Evolutionary conservation across 2,888 invertebrate genomes (phyloP).

Genomic region (Loripinus fragilis): DNA sequence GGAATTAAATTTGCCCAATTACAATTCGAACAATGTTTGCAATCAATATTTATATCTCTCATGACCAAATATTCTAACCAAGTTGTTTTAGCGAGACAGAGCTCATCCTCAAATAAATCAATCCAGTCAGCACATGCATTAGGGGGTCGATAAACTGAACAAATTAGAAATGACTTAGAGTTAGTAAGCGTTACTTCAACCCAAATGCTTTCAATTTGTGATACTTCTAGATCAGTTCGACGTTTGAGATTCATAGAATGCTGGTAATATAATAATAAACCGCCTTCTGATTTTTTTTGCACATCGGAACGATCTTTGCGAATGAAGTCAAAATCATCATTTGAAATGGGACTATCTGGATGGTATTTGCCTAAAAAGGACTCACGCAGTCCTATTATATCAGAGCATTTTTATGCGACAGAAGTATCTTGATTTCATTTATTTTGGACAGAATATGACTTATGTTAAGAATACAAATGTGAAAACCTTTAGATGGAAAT

Average conservation of each 20-base stretch:
- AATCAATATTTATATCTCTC: no score
- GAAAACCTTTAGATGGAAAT: neutral
- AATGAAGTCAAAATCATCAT: neutral
- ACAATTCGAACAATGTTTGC: no score
- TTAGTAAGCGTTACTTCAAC: neutral
- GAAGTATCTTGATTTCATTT: neutral
- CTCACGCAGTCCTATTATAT: neutral
- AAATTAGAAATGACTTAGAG: conserved; percentile 15
- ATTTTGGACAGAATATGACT: conserved; percentile 1
- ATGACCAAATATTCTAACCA: no score
- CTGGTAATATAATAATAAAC: conserved; percentile 14
- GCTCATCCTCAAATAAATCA: no score
- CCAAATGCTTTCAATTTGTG: conserved; percentile 5
- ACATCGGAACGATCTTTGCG: conserved; percentile 3
- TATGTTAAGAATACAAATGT: neutral
- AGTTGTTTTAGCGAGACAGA: no score
- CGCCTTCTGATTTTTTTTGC: conserved; percentile 12
- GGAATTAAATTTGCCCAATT: no score
- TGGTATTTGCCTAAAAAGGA: neutral
- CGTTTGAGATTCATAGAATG: conserved; percentile 3
- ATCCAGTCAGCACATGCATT: no score
- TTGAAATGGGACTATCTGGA: neutral
- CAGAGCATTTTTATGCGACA: neutral
- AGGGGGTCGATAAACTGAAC: conserved; percentile 21
- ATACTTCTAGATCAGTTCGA: neutral